Base-by-base conservation (phyloP, 2,888 invertebrate species). In the Timema podura region DNA sequence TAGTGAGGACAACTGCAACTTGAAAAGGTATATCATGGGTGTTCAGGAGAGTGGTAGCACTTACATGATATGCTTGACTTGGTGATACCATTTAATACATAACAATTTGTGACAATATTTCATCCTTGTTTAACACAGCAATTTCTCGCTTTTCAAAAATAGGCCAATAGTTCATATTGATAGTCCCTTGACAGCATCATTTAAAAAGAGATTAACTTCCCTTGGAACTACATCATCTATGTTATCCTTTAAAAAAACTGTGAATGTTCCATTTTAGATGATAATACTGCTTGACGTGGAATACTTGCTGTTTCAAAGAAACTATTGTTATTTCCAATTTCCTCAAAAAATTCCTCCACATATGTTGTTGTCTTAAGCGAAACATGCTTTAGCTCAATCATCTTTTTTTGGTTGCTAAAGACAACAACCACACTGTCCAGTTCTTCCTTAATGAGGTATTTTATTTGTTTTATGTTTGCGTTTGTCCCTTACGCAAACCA, bases 1-100 rank as follows among this genome's bases (percentile, higher is more conserved):
- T 54, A 15, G 54, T 54, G 2, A 54, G 54, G 6, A n/a, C 54
- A 54, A 54, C 54, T 54, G n/a, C 54, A n/a, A 54, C 54, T 54
- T 10, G 6, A n/a, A 54, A 54, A 16, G 54, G 54, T 6, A 54
- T n/a, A 15, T 54, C 54, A 11, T 7, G 54, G 13, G 13, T 54
- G 16, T 54, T 5, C 54, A 5, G 54, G 16, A 54, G n/a, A 13
- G 49, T 49, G 1, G 49, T 49, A n/a, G 49, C 49, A 2, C 3
- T 54, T 54, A 16, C 7, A 16, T 13, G n/a, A 1, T 8, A 54
- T 8, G 54, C 54, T 54, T 54, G 54, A 54, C 7, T 5, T n/a
- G 54, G 13, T 54, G 6, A 54, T 15, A 54, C 5, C 8, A 54
- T 54, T 54, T 54, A n/a, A 54, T 54, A 54, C 54, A 54, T 54